phyloP scores from a whole-genome alignment of 2,888 invertebrate species.

The Zygogramma bicolorata region DNA sequence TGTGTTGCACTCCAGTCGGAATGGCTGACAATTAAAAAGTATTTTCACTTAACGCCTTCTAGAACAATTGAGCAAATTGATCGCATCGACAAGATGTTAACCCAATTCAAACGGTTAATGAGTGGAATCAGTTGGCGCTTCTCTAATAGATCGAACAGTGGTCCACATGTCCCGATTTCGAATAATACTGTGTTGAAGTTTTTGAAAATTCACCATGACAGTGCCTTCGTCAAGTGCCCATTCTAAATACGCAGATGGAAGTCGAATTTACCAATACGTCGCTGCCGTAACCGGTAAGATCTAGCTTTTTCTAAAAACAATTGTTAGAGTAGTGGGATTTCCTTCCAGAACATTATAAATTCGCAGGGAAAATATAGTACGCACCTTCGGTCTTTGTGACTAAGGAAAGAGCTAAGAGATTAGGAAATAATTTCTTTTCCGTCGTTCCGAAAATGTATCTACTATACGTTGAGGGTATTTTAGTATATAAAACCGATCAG shows the following conservation, averaged over 20 bases:
- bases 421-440: no score
- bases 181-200: not conserved
- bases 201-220: not conserved
- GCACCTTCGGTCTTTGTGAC: no score
- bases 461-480: no score
- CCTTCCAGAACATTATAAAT: no score
- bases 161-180: not conserved
- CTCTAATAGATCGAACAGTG: not conserved
- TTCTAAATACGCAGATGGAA: constrained; percentile 26
- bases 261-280: constrained; percentile 54
- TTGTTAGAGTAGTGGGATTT: not conserved
- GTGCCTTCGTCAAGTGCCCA: not conserved
- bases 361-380: no score
- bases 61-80: not conserved
- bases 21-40: not conserved
- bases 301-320: not conserved
- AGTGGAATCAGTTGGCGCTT: not conserved
- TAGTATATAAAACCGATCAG: no score
- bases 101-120: not conserved
- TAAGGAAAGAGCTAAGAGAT: no score
- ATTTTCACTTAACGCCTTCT: not conserved
- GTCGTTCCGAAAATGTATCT: no score
- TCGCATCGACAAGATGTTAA: not conserved
- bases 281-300: constrained; percentile 54
- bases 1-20: no score